A percentile compares a stretch with the other conserved stretches of the same genome.
Conservation (phyloP, 1,140 invertebrate genomes). For the Eulimnadia texana region DNA sequence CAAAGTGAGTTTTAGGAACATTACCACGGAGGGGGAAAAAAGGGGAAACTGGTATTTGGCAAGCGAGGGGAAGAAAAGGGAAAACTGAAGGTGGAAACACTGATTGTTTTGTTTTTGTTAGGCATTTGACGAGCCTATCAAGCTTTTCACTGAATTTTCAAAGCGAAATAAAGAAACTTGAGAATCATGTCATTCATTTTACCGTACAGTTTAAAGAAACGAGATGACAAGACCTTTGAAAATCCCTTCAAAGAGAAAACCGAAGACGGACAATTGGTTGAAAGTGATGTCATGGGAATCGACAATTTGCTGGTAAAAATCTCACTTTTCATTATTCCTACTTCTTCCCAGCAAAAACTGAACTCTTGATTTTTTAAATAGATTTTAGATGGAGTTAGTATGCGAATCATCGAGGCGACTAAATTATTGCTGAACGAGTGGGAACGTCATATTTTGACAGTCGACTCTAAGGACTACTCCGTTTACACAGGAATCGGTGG, state of each 20-base stretch:
- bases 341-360: no score
- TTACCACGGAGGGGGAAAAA: no score
- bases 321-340: no score
- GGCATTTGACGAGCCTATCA: no score
- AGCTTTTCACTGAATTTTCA: no score
- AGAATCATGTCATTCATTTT: not conserved
- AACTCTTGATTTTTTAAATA: no score
- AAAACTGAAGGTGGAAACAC: no score
- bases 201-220: not conserved
- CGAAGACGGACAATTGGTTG: not conserved
- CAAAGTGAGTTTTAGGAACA: no score
- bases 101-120: no score
- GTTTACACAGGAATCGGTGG: not conserved
- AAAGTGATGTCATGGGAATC: not conserved
- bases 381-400: not conserved
- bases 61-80: no score
- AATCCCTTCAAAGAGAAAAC: not conserved
- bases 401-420: not conserved
- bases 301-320: not conserved
- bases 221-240: not conserved
- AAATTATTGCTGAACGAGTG: not conserved
- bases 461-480: not conserved
- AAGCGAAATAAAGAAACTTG: no score
- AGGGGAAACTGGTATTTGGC: no score
- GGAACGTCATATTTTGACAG: not conserved